Percentiles rank a stretch among this genome's conserved stretches.
These are phyloP conservation scores for Trichomalopsis sarcophagae DNA, from an alignment of 1,140 invertebrate genomes.

Conservation along the genomic window DNA sequence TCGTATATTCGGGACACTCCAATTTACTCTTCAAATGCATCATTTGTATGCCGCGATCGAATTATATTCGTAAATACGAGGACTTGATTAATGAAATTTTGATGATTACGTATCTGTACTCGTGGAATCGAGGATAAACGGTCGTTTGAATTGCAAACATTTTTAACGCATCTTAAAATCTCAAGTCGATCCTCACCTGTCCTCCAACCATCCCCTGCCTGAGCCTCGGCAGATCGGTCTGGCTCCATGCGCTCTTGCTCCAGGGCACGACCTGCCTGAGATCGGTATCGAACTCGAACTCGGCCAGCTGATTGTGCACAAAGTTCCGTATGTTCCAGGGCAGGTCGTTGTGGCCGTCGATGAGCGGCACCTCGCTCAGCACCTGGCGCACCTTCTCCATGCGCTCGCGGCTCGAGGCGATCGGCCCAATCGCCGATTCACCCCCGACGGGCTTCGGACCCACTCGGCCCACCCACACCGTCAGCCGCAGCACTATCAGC, in stretches of 20 bases:
- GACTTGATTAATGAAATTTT: too few species aligned
- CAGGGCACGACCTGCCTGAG: constrained; percentile 82
- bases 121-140: too few species aligned
- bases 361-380: constrained; percentile 76
- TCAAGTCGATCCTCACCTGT: constrained; percentile 74
- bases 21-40: too few species aligned
- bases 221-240: constrained; percentile 84
- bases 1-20: too few species aligned
- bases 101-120: too few species aligned
- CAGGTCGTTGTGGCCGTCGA: constrained; percentile 87
- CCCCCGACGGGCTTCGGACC: constrained; percentile 66
- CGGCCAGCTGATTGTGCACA: constrained; percentile 83
- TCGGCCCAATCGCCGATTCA: constrained; percentile 53
- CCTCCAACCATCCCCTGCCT: constrained; percentile 85
- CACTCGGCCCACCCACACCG: constrained; percentile 65
- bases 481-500: constrained; percentile 63
- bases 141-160: too few species aligned
- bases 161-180: too few species aligned
- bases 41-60: too few species aligned
- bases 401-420: constrained; percentile 67
- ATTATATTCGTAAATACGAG: too few species aligned
- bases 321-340: constrained; percentile 90
- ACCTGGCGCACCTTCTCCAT: constrained; percentile 76
- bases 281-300: constrained; percentile 83
- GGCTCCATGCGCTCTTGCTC: constrained; percentile 86